A percentile compares a stretch with the other conserved stretches of the same genome.
phyloP scores from a whole-genome alignment of 2,888 invertebrate species.

The Pelosia muscerda region DNA sequence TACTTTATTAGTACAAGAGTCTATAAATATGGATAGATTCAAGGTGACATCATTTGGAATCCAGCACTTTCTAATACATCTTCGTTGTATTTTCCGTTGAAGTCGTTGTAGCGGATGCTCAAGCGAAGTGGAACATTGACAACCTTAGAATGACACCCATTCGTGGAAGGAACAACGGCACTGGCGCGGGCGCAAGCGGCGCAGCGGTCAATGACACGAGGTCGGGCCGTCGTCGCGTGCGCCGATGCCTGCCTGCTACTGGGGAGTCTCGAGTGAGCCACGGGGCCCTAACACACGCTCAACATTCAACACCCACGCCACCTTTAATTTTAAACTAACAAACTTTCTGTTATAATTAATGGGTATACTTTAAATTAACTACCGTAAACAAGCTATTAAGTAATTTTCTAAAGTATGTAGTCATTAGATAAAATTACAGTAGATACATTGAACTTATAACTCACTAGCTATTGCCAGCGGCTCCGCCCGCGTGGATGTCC shows the following conservation, averaged over 20 bases:
- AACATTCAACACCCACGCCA: slow-evolving; percentile 38
- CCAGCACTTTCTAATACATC: not conserved
- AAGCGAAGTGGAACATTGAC: slow-evolving; percentile 32
- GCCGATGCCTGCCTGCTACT: slow-evolving; percentile 58
- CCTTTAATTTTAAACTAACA: slow-evolving; percentile 40
- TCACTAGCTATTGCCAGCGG: no score
- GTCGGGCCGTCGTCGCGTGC: slow-evolving; percentile 84
- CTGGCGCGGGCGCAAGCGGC: slow-evolving; percentile 56
- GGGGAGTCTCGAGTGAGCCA: slow-evolving; percentile 48
- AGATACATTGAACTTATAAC: not conserved
- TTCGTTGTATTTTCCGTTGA: not conserved
- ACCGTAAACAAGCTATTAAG: slow-evolving; percentile 34
- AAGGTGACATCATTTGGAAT: not conserved
- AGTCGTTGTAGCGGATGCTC: slow-evolving; percentile 7
- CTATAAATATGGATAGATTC: not conserved
- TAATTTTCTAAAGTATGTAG: not conserved
- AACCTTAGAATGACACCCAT: slow-evolving; percentile 64
- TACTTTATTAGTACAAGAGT: not conserved
- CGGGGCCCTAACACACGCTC: slow-evolving; percentile 43
- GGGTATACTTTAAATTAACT: slow-evolving; percentile 21
- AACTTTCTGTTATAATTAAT: slow-evolving; percentile 22
- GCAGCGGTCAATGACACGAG: slow-evolving; percentile 79
- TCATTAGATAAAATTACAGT: slow-evolving; percentile 3
- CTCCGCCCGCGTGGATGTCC: no score
- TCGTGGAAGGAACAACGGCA: slow-evolving; percentile 63